Conservation (phyloP, 2,113 vertebrate genomes). For the Parus major region DNA sequence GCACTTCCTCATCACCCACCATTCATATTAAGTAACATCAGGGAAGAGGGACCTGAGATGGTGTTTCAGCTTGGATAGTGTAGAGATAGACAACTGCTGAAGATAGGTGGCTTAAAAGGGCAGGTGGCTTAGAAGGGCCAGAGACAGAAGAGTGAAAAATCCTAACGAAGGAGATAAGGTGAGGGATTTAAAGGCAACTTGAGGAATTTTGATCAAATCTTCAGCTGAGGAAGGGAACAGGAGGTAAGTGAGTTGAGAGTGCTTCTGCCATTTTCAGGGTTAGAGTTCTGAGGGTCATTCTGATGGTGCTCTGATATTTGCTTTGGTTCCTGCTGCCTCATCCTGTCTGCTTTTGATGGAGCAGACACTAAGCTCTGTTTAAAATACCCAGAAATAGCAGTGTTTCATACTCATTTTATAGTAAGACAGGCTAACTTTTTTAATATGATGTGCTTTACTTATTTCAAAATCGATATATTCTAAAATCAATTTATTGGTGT, state of each 20-base stretch:
- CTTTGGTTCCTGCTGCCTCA: not conserved
- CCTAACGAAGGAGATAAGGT: not conserved
- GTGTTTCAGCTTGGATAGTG: not conserved
- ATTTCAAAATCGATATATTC: not conserved
- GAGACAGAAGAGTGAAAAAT: not conserved
- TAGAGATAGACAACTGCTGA: not conserved
- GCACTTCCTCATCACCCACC: not conserved
- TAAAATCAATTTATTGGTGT: not conserved
- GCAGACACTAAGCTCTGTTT: not conserved
- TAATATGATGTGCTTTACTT: not conserved
- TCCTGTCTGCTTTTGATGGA: not conserved
- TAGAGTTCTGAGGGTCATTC: not conserved
- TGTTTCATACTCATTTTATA: not conserved
- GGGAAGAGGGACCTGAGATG: not conserved
- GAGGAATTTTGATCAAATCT: not conserved
- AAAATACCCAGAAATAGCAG: not conserved
- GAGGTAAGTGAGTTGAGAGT: not conserved
- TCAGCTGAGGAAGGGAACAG: not conserved
- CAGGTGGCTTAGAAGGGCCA: not conserved
- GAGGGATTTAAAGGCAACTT: not conserved
- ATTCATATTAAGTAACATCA: not conserved
- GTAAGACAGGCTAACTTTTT: not conserved
- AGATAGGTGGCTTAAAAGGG: not conserved
- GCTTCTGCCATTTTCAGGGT: not conserved
- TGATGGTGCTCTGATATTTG: not conserved